Evolutionary conservation across 2,797 vertebrate genomes (phyloP).

Genomic region (Pipistrellus pipistrellus): DNA sequence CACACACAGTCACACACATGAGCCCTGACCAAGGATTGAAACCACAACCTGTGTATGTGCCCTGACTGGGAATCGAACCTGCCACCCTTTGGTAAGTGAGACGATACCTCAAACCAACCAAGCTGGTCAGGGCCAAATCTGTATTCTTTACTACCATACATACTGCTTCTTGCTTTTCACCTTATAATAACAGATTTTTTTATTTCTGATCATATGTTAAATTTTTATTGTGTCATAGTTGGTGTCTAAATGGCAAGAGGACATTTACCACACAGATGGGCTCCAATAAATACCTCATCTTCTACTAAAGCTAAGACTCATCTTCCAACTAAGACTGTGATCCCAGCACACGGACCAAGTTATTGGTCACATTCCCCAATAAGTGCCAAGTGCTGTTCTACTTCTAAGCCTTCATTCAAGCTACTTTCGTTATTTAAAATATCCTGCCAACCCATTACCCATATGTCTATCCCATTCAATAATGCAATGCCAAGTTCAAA

Average conservation of each 20-base stretch:
- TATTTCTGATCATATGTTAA: background rate
- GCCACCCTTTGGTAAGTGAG: background rate
- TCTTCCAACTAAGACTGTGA: background rate
- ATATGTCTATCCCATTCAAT: background rate
- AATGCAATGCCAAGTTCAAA: constrained; percentile 8
- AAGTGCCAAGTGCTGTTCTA: background rate
- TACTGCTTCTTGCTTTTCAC: background rate
- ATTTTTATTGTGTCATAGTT: background rate
- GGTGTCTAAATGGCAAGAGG: background rate
- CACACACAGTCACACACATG: background rate
- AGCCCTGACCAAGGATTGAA: background rate
- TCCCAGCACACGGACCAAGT: background rate
- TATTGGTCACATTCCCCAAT: background rate
- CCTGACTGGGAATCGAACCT: background rate
- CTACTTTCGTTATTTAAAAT: background rate
- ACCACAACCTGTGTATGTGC: background rate
- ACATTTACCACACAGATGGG: background rate
- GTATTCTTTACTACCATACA: background rate
- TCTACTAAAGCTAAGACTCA: background rate
- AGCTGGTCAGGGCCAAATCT: background rate
- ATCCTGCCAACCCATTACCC: background rate
- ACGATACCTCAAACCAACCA: background rate
- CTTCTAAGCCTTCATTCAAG: background rate
- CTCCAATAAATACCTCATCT: background rate
- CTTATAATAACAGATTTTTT: constrained; percentile 11